phyloP scores from a whole-genome alignment of 2,888 invertebrate species.

The Gymnocheta viridis region DNA sequence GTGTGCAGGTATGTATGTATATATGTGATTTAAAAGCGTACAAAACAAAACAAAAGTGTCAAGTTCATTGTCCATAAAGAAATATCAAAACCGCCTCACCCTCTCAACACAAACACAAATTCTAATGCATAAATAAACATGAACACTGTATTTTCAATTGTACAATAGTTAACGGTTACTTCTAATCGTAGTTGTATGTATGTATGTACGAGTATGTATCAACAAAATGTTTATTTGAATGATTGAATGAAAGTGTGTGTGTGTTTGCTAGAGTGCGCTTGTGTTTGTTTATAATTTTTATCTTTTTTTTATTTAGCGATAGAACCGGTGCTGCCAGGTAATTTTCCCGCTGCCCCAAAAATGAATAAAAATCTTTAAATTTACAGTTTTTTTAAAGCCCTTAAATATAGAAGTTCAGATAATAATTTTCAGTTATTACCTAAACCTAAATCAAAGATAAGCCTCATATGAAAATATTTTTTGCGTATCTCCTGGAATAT shows the following conservation, averaged over 20 bases:
- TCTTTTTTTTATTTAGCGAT: slow-evolving; percentile 45
- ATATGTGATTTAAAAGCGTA: slow-evolving; percentile 1
- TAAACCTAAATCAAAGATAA: too few species aligned
- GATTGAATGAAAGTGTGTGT: not conserved
- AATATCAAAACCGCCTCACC: slow-evolving; percentile 13
- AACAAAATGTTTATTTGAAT: not conserved
- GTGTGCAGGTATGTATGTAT: not conserved
- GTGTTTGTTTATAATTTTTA: slow-evolving; percentile 48
- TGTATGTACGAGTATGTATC: not conserved
- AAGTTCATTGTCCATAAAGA: slow-evolving; percentile 69
- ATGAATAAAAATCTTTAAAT: too few species aligned
- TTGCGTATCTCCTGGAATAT: too few species aligned
- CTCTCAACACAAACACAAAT: slow-evolving; percentile 7
- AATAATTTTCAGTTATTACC: too few species aligned
- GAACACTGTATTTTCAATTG: slow-evolving; percentile 25
- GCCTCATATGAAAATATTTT: too few species aligned
- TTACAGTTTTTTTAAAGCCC: too few species aligned
- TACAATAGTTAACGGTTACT: slow-evolving; percentile 32
- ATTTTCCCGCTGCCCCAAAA: too few species aligned
- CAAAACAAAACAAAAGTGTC: slow-evolving; percentile 59
- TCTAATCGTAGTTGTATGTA: slow-evolving; percentile 34
- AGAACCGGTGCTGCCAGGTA: too few species aligned
- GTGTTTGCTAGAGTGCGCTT: not conserved
- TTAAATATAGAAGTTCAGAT: too few species aligned
- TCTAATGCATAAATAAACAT: not conserved